phyloP scores from a whole-genome alignment of 2,113 vertebrate species.

The Mobula birostris region DNA sequence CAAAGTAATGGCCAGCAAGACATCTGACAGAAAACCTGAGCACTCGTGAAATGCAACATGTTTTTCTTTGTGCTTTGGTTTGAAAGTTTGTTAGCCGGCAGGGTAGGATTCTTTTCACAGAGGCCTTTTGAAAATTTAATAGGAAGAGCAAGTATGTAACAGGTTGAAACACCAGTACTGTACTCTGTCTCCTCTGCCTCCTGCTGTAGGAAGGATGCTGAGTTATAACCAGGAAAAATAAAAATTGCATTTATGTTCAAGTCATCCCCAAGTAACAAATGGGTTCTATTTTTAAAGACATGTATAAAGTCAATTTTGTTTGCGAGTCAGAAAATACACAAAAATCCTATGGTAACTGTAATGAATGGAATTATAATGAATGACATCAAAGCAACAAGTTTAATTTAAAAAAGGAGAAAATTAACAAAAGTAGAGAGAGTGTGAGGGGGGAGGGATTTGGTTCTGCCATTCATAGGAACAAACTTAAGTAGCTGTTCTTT shows the following conservation, averaged over 20 bases:
- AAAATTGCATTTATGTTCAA: not conserved
- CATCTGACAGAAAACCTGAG: not conserved
- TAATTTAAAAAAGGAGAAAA: too few relatives aligned
- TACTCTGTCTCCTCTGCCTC: not conserved
- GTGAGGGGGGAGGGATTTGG: too few relatives aligned
- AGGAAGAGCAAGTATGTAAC: not conserved
- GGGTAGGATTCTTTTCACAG: not conserved
- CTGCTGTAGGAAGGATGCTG: not conserved
- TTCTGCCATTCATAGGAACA: too few relatives aligned
- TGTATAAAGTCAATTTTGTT: too few relatives aligned
- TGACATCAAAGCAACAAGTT: too few relatives aligned
- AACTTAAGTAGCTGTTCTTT: too few relatives aligned
- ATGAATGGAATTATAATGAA: too few relatives aligned
- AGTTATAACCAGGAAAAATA: not conserved
- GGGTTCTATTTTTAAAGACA: too few relatives aligned
- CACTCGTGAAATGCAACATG: not conserved
- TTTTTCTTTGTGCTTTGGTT: not conserved
- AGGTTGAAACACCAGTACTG: not conserved
- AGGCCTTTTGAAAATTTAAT: not conserved
- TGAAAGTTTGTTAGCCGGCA: not conserved
- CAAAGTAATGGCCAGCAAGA: not conserved
- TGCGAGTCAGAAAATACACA: too few relatives aligned
- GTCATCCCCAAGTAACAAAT: too few relatives aligned
- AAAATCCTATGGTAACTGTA: too few relatives aligned
- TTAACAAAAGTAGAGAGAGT: too few relatives aligned